Evolutionary conservation across 2,113 vertebrate genomes (phyloP).

Genomic region (Nycticebus coucang): DNA sequence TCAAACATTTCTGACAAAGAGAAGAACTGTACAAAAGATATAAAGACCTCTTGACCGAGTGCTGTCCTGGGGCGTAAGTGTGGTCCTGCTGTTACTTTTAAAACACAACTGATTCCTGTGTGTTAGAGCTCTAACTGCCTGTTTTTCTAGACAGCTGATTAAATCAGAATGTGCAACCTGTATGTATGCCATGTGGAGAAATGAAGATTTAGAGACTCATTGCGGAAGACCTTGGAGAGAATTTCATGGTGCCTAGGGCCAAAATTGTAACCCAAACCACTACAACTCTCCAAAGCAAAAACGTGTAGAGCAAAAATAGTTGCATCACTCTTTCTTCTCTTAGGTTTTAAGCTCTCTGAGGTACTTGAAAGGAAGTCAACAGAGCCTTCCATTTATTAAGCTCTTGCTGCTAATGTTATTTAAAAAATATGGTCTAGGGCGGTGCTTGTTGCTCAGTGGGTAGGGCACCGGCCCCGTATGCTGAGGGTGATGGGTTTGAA

Average conservation of each 20-base stretch:
- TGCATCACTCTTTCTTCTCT: not conserved
- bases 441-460: too few species aligned
- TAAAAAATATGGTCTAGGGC: not conserved
- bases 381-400: conserved; percentile 44
- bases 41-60: conserved; percentile 52
- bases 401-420: conserved; percentile 3
- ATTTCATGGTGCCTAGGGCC: conserved; percentile 26
- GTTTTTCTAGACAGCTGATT: conserved; percentile 67
- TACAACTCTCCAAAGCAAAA: conserved; percentile 13
- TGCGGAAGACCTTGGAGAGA: conserved; percentile 59
- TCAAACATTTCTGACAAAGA: conserved; percentile 68
- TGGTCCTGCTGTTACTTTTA: conserved; percentile 55
- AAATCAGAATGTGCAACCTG: conserved; percentile 62
- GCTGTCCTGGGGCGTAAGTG: not conserved
- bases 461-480: too few species aligned
- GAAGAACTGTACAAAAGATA: conserved; percentile 32
- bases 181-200: conserved; percentile 26
- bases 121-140: conserved; percentile 51
- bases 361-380: conserved; percentile 1
- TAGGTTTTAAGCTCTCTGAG: not conserved
- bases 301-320: not conserved
- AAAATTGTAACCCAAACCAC: conserved; percentile 38
- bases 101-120: conserved; percentile 40
- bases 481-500: too few species aligned
- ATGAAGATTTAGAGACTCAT: conserved; percentile 56